Conservation (phyloP, 2,888 invertebrate genomes). For the Ametastegia equiseti region DNA sequence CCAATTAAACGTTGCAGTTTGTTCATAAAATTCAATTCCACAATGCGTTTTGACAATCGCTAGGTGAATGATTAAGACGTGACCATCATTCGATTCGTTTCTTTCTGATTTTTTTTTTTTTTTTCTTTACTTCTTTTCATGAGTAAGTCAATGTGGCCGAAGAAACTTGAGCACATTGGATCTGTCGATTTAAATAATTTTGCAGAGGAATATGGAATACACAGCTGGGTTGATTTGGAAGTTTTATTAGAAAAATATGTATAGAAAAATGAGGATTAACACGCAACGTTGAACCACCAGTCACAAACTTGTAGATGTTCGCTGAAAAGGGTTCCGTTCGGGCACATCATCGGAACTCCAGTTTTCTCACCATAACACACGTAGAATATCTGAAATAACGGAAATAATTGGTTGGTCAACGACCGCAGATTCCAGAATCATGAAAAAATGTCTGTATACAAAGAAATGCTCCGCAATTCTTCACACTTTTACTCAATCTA, state of each 20-base stretch:
- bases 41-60: background rate
- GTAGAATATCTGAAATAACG: conserved; percentile 66
- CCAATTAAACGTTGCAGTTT: background rate
- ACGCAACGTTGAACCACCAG: conserved; percentile 72
- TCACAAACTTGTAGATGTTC: conserved; percentile 70
- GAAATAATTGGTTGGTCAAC: conserved; percentile 45
- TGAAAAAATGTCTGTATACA: background rate
- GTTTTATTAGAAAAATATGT: conserved; percentile 35
- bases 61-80: background rate
- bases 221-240: background rate
- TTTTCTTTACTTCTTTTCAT: background rate
- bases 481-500: conserved; percentile 33
- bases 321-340: conserved; percentile 71
- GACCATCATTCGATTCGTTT: background rate
- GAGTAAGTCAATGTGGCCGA: background rate
- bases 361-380: conserved; percentile 68
- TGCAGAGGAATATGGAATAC: background rate
- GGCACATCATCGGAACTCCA: conserved; percentile 70
- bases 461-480: conserved; percentile 29
- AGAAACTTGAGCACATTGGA: background rate
- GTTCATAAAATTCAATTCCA: background rate
- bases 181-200: background rate
- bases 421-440: background rate
- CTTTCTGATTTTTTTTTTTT: background rate
- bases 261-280: conserved; percentile 53